A percentile compares a stretch with the other conserved stretches of the same genome.
These are phyloP conservation scores for Campaea margaritaria DNA, from an alignment of 2,888 invertebrate species.

Conservation along the genomic window DNA sequence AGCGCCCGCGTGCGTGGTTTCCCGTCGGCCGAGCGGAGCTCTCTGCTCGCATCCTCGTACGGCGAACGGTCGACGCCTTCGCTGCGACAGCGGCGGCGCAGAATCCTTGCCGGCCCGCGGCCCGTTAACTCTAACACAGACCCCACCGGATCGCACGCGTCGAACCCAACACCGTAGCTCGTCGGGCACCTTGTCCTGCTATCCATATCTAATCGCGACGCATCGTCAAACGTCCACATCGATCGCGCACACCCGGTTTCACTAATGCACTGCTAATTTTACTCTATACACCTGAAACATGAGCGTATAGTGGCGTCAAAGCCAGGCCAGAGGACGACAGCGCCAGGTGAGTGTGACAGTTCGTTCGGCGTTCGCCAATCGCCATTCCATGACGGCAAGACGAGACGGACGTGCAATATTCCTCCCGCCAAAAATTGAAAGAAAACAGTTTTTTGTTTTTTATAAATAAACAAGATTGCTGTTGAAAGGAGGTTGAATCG, in stretches of 20 bases:
- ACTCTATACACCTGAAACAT: slow-evolving; percentile 63
- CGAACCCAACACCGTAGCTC: slow-evolving; percentile 79
- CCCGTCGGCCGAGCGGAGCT: slow-evolving; percentile 66
- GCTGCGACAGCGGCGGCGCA: slow-evolving; percentile 81
- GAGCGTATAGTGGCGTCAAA: slow-evolving; percentile 64
- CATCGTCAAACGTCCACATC: slow-evolving; percentile 78
- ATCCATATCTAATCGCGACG: slow-evolving; percentile 78
- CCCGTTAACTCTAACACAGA: slow-evolving; percentile 75
- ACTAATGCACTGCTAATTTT: slow-evolving; percentile 79
- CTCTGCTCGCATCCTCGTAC: slow-evolving; percentile 76
- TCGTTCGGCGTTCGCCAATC: slow-evolving; percentile 42
- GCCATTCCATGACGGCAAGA: no score
- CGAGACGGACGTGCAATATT: no score
- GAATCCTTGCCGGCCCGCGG: slow-evolving; percentile 72
- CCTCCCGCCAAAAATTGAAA: no score
- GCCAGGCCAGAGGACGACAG: slow-evolving; percentile 53
- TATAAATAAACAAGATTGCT: no score
- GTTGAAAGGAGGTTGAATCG: no score
- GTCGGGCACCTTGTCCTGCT: slow-evolving; percentile 75
- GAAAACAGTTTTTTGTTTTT: no score
- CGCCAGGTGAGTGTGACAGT: slow-evolving; percentile 64
- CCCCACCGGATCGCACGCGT: slow-evolving; percentile 76
- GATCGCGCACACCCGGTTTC: slow-evolving; percentile 67
- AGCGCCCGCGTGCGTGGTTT: slow-evolving; percentile 61
- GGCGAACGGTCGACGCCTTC: slow-evolving; percentile 81